These are phyloP conservation scores for Aplysina aerophoba DNA, from an alignment of 37 sponge, comb jelly and placozoan species.

Conservation along the genomic window DNA sequence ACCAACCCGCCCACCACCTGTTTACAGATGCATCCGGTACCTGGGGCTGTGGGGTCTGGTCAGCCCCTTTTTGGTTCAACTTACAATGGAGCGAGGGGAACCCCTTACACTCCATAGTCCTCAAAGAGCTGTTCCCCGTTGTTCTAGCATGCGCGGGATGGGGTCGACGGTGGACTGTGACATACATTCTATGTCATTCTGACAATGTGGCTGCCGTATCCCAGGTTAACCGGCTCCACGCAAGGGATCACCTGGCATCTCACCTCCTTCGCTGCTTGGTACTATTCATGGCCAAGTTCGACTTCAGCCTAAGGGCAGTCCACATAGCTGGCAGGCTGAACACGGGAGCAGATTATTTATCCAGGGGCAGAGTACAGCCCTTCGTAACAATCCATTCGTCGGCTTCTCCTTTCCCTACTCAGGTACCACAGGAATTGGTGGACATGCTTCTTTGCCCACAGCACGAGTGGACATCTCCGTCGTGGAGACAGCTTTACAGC, in stretches of 20 bases:
- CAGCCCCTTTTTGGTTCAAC: slow-evolving; percentile 3
- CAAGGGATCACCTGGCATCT: not conserved
- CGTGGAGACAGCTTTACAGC: slow-evolving; percentile 25
- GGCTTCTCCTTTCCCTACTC: slow-evolving; percentile 15
- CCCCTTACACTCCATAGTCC: not conserved
- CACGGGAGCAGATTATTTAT: slow-evolving; percentile 26
- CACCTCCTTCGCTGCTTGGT: slow-evolving; percentile 14
- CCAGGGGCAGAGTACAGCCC: slow-evolving; percentile 12
- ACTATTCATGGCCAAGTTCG: slow-evolving; percentile 11
- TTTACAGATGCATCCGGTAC: slow-evolving; percentile 26
- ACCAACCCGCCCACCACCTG: not conserved
- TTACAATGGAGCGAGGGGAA: not conserved
- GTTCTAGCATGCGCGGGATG: not conserved
- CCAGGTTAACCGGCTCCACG: not conserved
- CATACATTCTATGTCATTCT: not conserved
- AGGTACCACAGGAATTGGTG: not conserved
- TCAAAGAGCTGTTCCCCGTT: slow-evolving; percentile 1
- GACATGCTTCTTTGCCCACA: slow-evolving; percentile 14
- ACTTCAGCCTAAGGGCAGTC: slow-evolving; percentile 21
- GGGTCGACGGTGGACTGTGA: not conserved
- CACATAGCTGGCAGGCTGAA: slow-evolving; percentile 28
- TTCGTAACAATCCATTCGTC: slow-evolving; percentile 2
- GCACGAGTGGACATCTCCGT: slow-evolving; percentile 29
- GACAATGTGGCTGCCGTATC: slow-evolving; percentile 18
- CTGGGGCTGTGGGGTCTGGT: slow-evolving; percentile 32